Evolutionary conservation across 1,140 invertebrate genomes (phyloP), one percentile per base, ranked within the genome.

Genomic region (Phocides pigmalion): DNA sequence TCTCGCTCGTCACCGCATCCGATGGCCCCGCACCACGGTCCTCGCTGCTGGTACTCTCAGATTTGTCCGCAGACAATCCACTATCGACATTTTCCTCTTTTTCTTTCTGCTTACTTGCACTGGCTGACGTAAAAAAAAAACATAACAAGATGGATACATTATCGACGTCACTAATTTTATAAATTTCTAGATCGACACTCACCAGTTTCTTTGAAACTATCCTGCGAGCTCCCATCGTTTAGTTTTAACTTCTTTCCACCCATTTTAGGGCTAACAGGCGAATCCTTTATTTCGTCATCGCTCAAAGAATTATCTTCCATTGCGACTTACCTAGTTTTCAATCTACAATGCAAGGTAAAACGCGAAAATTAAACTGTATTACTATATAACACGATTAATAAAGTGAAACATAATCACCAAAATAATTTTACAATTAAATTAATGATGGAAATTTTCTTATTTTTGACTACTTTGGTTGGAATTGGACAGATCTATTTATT

Each of bases 1-100:
- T 59, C 47, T 84, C 79, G 62, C 90, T 89, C 6, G 75, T 70
- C 8, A 82, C 85, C 0, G 67, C 84, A 39, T 75, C 77, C 4
- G 62, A 53, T 1, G 74, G 17, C 4, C 68, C 39, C 15, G 75
- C 58, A 4, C 51, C 66, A 2, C 68, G 72, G 47, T 89, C 87
- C 16, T 92, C 90, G 41, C 87, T 91, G 62, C 84, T 89, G 0
- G 85, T 89, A 53, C 89, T 92, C 66, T 92, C 91, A 16, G 90
- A 92, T 58, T 92, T 92, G 56, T 92, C 91, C 9, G 84, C 86
- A 5, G 87, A 91, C 22, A 92, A 79, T 9, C 89, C 91, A 62
- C 90, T 92, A 59, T 92, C 88, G 12, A 81, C 82, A 72, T 91
- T 91, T 14, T 92, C 86, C 22, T 90, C 84, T 58, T 85, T 79